Percentiles rank a stretch among this genome's conserved stretches.
Evolutionary conservation across 2,797 vertebrate genomes (phyloP).

Genomic region (Pangasius djambal): DNA sequence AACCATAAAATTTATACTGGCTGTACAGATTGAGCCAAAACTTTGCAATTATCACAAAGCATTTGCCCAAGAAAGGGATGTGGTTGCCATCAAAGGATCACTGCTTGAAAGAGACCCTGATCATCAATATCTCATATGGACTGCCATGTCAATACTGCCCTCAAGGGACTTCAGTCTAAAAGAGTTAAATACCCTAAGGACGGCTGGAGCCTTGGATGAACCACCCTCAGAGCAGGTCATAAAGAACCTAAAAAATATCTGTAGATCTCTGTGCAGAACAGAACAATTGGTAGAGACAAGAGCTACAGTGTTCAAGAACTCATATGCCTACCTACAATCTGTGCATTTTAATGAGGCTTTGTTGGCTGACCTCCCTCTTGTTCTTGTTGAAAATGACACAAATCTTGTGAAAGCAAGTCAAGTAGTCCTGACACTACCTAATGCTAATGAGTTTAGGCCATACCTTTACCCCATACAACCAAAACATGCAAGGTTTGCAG

Average conservation of each 20-base stretch:
- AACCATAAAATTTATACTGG: conserved; percentile 72
- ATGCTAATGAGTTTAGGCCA: conserved; percentile 63
- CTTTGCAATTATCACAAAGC: conserved; percentile 67
- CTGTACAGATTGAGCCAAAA: conserved; percentile 57
- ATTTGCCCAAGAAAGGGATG: conserved; percentile 54
- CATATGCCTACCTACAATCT: conserved; percentile 65
- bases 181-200: conserved; percentile 32
- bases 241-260: conserved; percentile 74
- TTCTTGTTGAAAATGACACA: conserved; percentile 72
- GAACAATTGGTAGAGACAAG: conserved; percentile 57
- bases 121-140: conserved; percentile 71
- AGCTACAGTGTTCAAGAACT: conserved; percentile 61
- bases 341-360: conserved; percentile 38
- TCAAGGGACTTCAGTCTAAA: background rate
- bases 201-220: conserved; percentile 63
- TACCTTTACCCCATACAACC: conserved; percentile 68
- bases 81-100: conserved; percentile 70
- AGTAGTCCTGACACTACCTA: conserved; percentile 8
- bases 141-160: conserved; percentile 72
- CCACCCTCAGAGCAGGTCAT: conserved; percentile 64
- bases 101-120: conserved; percentile 53
- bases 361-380: conserved; percentile 63
- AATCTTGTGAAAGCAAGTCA: conserved; percentile 61
- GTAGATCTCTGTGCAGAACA: conserved; percentile 60
- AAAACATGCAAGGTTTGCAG: conserved; percentile 31